phyloP scores from a whole-genome alignment of 1,140 invertebrate genomes.

The Calliopsis andreniformis region DNA sequence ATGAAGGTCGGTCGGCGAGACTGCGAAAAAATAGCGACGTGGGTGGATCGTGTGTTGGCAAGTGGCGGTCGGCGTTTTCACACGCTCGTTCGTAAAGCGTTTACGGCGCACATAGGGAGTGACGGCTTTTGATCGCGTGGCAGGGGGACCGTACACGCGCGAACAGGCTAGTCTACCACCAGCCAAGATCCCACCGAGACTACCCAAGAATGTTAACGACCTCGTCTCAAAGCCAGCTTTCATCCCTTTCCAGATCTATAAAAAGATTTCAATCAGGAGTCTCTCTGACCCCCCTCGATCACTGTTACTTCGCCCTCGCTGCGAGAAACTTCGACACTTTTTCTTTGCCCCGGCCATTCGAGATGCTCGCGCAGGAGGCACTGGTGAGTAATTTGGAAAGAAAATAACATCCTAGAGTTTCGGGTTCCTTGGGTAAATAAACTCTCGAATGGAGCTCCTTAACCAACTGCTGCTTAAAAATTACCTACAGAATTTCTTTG shows the following conservation, averaged over 20 bases:
- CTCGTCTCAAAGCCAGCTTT: neutral
- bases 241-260: neutral
- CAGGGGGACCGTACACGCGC: neutral
- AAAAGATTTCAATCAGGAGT: conserved; percentile 4
- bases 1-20: conserved; percentile 13
- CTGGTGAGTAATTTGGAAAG: neutral
- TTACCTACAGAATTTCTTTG: neutral
- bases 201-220: conserved; percentile 29
- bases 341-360: neutral
- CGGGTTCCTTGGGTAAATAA: neutral
- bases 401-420: neutral
- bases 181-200: neutral
- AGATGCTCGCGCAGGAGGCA: neutral
- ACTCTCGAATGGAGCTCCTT: neutral
- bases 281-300: neutral
- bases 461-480: neutral
- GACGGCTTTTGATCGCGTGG: conserved; percentile 29
- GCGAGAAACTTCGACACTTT: conserved; percentile 21
- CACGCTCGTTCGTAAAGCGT: conserved; percentile 10
- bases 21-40: conserved; percentile 5
- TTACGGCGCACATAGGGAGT: conserved; percentile 24
- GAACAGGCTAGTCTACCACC: neutral
- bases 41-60: neutral
- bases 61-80: conserved; percentile 1
- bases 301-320: neutral